phyloP scores from a whole-genome alignment of 2,113 vertebrate species.

The Todiramphus chloris region DNA sequence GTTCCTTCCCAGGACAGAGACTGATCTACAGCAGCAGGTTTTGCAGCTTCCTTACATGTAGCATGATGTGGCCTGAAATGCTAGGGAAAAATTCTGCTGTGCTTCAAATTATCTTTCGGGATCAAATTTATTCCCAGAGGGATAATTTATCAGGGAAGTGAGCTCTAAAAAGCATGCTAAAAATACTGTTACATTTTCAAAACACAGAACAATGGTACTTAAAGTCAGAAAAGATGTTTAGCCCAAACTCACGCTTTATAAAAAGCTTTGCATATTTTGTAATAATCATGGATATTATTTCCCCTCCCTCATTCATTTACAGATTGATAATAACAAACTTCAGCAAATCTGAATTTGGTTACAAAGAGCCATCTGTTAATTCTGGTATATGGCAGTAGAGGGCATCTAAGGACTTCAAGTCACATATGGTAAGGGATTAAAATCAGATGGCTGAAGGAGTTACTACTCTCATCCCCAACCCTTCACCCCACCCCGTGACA shows the following conservation, averaged over 20 bases:
- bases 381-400: constrained; percentile 48
- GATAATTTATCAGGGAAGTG: not conserved
- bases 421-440: constrained; percentile 34
- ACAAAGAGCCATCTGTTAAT: constrained; percentile 44
- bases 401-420: constrained; percentile 64
- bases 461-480: not conserved
- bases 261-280: not conserved
- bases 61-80: not conserved
- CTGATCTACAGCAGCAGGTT: not conserved
- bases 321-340: not conserved
- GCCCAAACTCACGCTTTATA: constrained; percentile 2
- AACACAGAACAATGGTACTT: not conserved
- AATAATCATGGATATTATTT: not conserved
- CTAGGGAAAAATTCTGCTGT: not conserved
- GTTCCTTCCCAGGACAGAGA: not conserved
- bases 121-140: not conserved
- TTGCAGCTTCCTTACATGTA: not conserved
- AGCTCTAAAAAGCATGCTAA: constrained; percentile 25
- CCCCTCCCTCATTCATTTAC: not conserved
- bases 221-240: constrained; percentile 12
- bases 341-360: constrained; percentile 12
- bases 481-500: not conserved
- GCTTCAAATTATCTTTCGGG: constrained; percentile 22
- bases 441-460: constrained; percentile 33
- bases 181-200: constrained; percentile 14